Base-by-base conservation (phyloP, 2,113 vertebrate genomes). In the Ophiodon elongatus region DNA sequence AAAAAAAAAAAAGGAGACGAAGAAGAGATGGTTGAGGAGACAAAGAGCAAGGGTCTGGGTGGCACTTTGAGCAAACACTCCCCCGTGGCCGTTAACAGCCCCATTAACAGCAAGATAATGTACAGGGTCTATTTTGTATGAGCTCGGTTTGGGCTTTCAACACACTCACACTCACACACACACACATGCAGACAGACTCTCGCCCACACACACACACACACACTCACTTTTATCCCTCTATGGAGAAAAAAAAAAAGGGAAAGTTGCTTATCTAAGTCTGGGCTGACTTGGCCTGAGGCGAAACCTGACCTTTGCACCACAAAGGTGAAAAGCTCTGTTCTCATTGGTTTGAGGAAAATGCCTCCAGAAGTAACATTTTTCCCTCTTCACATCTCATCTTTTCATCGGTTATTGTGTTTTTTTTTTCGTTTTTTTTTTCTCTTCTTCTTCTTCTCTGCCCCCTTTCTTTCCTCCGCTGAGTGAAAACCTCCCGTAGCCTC, bases 321-420 rank as follows among this genome's bases (percentile, higher is more conserved):
- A 92, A 93, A 95, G 94, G 94, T 95, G 94, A 95, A 93, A 90
- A 47, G 81, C 93, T 94, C 78, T 90, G 89, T 95, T 95, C 93
- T 94, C 91, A 88, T 81, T 91, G 93, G 93, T 93, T 91, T 92
- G 91, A 92, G 90, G 93, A 90, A 94, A 95, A 90, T 93, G 93
- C 94, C 93, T 95, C 91, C 91, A 95, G 94, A 95, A 94, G 92
- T 89, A 94, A 92, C 94, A 93, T 95, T 95, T 95, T 91, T 88
- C 90, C 91, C 90, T 92, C 90, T 74, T 95, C 91, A 95, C 94
- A 95, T 96, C 93, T 94, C 92, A 77, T 94, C 93, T 93, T 95
- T 95, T 95, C 92, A 94, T 94, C 89, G 73, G 80, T 91, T 93
- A 91, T 92, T 91, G 84, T 88, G 83, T 73, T 76, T 85, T 68